Conservation (phyloP, 2,113 vertebrate genomes). For the Cottus gobio region DNA sequence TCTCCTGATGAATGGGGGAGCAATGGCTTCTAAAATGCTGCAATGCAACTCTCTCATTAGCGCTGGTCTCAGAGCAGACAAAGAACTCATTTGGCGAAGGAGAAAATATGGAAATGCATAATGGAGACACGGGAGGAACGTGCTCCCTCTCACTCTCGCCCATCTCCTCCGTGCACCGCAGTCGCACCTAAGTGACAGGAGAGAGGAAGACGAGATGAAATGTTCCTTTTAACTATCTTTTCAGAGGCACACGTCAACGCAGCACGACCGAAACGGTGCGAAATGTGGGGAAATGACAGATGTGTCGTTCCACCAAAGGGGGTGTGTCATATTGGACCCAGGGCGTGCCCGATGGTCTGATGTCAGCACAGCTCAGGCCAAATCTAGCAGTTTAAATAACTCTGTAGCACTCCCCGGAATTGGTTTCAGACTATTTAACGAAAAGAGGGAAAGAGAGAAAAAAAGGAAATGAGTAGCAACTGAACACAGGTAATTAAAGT, state of each 20-base stretch:
- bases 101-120: slow-evolving; percentile 44
- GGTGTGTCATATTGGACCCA: neutral
- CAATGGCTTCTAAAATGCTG: slow-evolving; percentile 54
- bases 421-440: slow-evolving; percentile 10
- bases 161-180: neutral
- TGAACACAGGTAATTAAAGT: slow-evolving; percentile 4
- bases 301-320: neutral
- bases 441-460: neutral
- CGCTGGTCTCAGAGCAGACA: slow-evolving; percentile 47
- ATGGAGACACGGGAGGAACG: slow-evolving; percentile 28
- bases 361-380: slow-evolving; percentile 13
- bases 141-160: neutral
- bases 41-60: slow-evolving; percentile 63
- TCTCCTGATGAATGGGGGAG: slow-evolving; percentile 56
- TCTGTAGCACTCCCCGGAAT: neutral
- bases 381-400: slow-evolving; percentile 8
- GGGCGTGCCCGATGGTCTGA: neutral
- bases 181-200: neutral
- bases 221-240: slow-evolving; percentile 45
- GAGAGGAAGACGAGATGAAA: slow-evolving; percentile 41
- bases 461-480: neutral
- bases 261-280: slow-evolving; percentile 18
- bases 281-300: neutral
- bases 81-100: slow-evolving; percentile 56
- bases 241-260: slow-evolving; percentile 10